Evolutionary conservation across 2,797 vertebrate species (phyloP).

Genomic region (Catamblyrhynchus diadema): DNA sequence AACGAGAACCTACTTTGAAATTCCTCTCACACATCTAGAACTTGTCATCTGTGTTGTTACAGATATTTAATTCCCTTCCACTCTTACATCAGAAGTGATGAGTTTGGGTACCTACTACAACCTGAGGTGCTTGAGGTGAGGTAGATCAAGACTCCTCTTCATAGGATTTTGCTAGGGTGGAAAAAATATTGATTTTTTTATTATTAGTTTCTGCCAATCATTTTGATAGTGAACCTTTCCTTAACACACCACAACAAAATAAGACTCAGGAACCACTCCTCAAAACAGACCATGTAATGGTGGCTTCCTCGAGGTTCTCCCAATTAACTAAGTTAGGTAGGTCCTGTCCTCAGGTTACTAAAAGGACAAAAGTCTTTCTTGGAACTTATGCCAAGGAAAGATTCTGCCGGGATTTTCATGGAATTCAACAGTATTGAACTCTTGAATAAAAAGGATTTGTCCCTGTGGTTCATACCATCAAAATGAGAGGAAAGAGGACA

Average conservation of each 20-base stretch:
- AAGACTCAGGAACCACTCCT: background rate
- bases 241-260: background rate
- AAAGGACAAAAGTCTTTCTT: background rate
- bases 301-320: background rate
- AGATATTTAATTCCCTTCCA: background rate
- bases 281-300: background rate
- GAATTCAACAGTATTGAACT: background rate
- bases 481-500: background rate
- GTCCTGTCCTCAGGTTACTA: background rate
- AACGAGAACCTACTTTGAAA: background rate
- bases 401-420: background rate
- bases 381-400: background rate
- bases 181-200: background rate
- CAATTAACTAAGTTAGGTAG: background rate
- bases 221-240: background rate
- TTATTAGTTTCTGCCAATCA: background rate
- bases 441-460: background rate
- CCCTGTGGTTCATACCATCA: background rate
- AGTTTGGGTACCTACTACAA: background rate
- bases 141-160: background rate
- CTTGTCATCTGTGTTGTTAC: background rate
- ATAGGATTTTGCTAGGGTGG: background rate
- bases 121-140: background rate
- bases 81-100: background rate
- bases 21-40: background rate